Evolutionary conservation across 2,113 vertebrate genomes (phyloP), one percentile per base, ranked within the genome.

Genomic region (Excalfactoria chinensis): DNA sequence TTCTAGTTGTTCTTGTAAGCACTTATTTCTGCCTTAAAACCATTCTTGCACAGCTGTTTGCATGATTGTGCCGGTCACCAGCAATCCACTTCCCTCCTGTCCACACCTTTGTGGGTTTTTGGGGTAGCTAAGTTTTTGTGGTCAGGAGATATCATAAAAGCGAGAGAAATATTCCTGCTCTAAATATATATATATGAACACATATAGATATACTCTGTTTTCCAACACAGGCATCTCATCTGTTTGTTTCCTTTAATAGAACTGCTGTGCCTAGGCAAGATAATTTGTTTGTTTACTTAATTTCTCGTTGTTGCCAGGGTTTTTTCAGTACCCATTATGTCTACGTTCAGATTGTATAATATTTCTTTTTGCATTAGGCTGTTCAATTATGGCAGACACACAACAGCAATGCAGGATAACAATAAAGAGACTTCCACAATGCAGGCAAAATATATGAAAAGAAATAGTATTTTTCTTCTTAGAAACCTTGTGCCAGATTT

Each of bases 261-360:
- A 93, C 88, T 59, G 30, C 68, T 78, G 13, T 90, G 88, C 62
- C 85, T 87, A 28, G 1, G 80, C 70, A 73, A 89, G 75, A 79
- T 90, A 90, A 79, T 85, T 49, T 84, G 19, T 90, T 16, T 95
- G 71, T 93, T 93, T 92, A 80, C 89, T 96, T 83, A 93, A 80
- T 62, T 88, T 83, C 67, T 87, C 37, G 18, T 46, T 90, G 59
- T 84, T 95, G 76, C 88, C 70, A 90, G 71, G 71, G 68, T 53
- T 79, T 84, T 96, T 93, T 90, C 63, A 46, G 93, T 81, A 56
- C 5, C 51, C 66, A 89, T 86, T 90, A 67, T 89, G 60, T 90
- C 89, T 93, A 44, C 91, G 73, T 79, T 92, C 56, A 82, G 77
- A 84, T 72, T 85, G 86, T 80, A 67, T 88, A 92, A 88, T 93